Percentiles rank a stretch among this genome's conserved stretches.
Conservation (phyloP, 1,140 invertebrate genomes). For the Halictus rubicundus region DNA sequence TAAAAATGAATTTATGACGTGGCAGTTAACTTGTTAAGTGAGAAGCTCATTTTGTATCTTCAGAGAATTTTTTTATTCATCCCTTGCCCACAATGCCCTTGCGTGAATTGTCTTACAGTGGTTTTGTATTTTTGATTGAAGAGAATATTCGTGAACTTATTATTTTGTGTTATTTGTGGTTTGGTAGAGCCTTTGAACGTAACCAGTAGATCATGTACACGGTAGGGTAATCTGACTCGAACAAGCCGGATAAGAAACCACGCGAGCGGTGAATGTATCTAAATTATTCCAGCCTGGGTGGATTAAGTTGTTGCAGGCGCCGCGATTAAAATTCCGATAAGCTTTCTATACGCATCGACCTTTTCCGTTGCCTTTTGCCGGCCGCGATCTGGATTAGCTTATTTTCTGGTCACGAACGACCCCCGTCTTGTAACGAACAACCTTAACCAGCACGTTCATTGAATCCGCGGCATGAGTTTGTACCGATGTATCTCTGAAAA, state of each 20-base stretch:
- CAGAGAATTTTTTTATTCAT: too few species aligned
- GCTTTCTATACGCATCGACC: conserved; percentile 13
- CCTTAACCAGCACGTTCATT: conserved; percentile 4
- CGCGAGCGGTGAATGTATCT: conserved; percentile 11
- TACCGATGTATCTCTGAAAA: neutral
- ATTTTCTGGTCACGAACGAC: conserved; percentile 33
- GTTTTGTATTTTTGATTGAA: too few species aligned
- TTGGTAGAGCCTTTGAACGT: too few species aligned
- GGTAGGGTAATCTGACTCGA: too few species aligned
- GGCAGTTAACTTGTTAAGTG: too few species aligned
- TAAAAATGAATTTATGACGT: too few species aligned
- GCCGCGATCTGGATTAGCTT: neutral
- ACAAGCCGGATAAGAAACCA: neutral
- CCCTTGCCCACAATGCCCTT: too few species aligned
- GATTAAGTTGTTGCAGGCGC: neutral
- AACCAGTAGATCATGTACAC: too few species aligned
- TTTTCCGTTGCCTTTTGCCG: neutral
- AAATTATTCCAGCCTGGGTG: neutral
- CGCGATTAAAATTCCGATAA: conserved; percentile 21
- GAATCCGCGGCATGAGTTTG: neutral
- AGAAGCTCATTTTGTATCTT: too few species aligned
- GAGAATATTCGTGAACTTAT: too few species aligned
- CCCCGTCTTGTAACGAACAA: neutral
- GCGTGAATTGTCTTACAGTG: too few species aligned
- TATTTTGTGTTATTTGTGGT: too few species aligned